Evolutionary conservation across 1,140 invertebrate species (phyloP).

Genomic region (Drosophila ogumai): DNA sequence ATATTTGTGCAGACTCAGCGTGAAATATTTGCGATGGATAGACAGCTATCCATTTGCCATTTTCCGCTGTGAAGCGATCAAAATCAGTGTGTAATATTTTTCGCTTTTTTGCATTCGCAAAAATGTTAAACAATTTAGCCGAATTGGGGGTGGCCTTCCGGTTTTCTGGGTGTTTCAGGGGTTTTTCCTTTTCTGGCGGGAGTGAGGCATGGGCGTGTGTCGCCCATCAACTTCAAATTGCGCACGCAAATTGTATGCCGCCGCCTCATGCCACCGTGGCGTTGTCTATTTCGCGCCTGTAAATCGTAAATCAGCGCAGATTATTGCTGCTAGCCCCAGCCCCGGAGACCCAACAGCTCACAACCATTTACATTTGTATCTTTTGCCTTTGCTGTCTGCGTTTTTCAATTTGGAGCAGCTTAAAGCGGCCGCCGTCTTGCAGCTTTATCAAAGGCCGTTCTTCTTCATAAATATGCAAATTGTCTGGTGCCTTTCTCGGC

Average conservation of each 20-base stretch:
- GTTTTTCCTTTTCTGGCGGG: background rate
- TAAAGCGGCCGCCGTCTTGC: conserved; percentile 67
- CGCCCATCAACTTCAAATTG: conserved; percentile 79
- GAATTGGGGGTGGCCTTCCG: conserved; percentile 2
- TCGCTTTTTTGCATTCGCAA: conserved; percentile 32
- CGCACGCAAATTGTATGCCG: conserved; percentile 73
- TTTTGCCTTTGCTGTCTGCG: conserved; percentile 60
- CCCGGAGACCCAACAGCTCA: conserved; percentile 13
- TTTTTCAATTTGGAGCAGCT: conserved; percentile 80
- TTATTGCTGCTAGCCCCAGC: conserved; percentile 66
- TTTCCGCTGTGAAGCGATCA: conserved; percentile 33
- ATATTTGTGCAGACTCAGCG: conserved; percentile 48
- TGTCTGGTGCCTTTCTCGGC: conserved; percentile 34
- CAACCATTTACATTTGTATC: conserved; percentile 77
- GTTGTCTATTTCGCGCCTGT: conserved; percentile 79
- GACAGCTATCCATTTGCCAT: conserved; percentile 34
- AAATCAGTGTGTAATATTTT: conserved; percentile 76
- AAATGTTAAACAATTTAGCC: conserved; percentile 54
- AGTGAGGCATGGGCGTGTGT: conserved; percentile 47
- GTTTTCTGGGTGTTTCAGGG: background rate
- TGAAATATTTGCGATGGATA: conserved; percentile 43
- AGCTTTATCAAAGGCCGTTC: conserved; percentile 67
- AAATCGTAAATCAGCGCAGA: conserved; percentile 82
- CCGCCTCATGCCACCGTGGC: conserved; percentile 28
- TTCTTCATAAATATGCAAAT: conserved; percentile 84